Evolutionary conservation across 2,888 invertebrate genomes (phyloP), one percentile per base, ranked within the genome.

Genomic region (Frankliniella intonsa): DNA sequence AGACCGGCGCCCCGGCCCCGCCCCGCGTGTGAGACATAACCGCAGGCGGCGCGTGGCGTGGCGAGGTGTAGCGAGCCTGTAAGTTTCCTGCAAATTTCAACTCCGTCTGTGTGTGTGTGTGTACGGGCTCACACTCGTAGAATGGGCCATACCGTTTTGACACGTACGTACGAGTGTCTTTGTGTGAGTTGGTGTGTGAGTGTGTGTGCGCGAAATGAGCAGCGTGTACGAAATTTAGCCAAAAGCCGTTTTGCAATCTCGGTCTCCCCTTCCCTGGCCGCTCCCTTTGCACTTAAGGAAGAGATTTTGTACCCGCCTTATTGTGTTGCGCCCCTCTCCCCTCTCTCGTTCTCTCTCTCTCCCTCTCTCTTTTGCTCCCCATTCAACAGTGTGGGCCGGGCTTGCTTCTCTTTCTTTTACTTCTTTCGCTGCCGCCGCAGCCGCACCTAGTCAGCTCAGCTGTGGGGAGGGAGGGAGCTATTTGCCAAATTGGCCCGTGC

Each of bases 401-500:
- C 19, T 14, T 55, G 55, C 55, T 5, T 5, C 38, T 38, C 38
- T 38, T 38, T 38, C 38, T 38, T 38, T 38, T 38, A 38, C 38
- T 38, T 38, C 38, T 38, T 38, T 38, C 22, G 69, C 69, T 2
- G 69, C 25, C 69, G 25, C 69, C 69, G 25, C 25, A 8, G 25
- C 69, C 69, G 69, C 69, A 25, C 69, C 69, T 76, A 76, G 69
- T 25, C 25, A 76, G 69, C 69, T 69, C 69, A 25, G 69, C 69
- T 76, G 22, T 25, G 38, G 38, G 38, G 38, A 38, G 9, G 25
- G 22, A 25, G 69, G 25, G 69, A 76, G 69, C 69, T 22, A 76
- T 76, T 76, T 76, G 69, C 69, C 69, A 76, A 76, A 76, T 76
- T 76, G 69, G 69, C 25, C 69, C 69, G 69, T 76, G 69, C 69